Evolutionary conservation across 2,797 vertebrate species (phyloP).

Genomic region (Chelmon rostratus): DNA sequence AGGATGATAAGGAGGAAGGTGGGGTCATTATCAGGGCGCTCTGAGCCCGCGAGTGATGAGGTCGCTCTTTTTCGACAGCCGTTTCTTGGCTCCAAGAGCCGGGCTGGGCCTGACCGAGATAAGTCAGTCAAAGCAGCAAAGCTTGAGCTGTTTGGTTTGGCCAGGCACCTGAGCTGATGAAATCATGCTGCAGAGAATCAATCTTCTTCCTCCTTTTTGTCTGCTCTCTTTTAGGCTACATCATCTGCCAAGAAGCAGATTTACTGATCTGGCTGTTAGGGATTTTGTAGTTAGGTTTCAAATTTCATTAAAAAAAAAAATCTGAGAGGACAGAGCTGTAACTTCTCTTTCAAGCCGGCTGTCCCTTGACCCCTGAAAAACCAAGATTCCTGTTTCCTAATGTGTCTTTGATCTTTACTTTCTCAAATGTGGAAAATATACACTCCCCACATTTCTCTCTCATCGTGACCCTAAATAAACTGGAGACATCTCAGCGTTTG

Average conservation of each 20-base stretch:
- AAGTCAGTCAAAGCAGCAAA: slow-evolving; percentile 56
- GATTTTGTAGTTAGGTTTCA: slow-evolving; percentile 55
- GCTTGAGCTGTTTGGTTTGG: slow-evolving; percentile 75
- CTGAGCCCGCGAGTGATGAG: slow-evolving; percentile 46
- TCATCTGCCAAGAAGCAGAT: slow-evolving; percentile 66
- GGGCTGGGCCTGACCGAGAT: slow-evolving; percentile 51
- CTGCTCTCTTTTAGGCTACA: slow-evolving; percentile 39
- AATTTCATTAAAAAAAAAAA: slow-evolving; percentile 24
- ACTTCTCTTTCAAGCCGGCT: slow-evolving; percentile 43
- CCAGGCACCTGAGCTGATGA: slow-evolving; percentile 72
- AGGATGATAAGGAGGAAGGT: slow-evolving; percentile 53
- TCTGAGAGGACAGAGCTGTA: slow-evolving; percentile 36
- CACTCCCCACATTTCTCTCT: slow-evolving; percentile 38
- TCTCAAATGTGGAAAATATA: slow-evolving; percentile 45
- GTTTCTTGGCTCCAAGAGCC: slow-evolving; percentile 47
- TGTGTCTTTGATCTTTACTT: slow-evolving; percentile 66
- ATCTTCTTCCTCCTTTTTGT: slow-evolving; percentile 62
- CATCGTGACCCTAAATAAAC: slow-evolving; percentile 61
- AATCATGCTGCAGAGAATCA: slow-evolving; percentile 68
- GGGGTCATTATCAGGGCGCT: slow-evolving; percentile 59
- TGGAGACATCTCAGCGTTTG: slow-evolving; percentile 43
- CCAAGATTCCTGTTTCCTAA: slow-evolving; percentile 49
- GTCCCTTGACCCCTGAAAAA: slow-evolving; percentile 43
- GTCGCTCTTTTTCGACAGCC: slow-evolving; percentile 33
- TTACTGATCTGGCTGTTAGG: slow-evolving; percentile 65